A percentile compares a stretch with the other conserved stretches of the same genome.
Evolutionary conservation across 2,797 vertebrate genomes (phyloP).

Genomic region (Orientallactaga sibirica): DNA sequence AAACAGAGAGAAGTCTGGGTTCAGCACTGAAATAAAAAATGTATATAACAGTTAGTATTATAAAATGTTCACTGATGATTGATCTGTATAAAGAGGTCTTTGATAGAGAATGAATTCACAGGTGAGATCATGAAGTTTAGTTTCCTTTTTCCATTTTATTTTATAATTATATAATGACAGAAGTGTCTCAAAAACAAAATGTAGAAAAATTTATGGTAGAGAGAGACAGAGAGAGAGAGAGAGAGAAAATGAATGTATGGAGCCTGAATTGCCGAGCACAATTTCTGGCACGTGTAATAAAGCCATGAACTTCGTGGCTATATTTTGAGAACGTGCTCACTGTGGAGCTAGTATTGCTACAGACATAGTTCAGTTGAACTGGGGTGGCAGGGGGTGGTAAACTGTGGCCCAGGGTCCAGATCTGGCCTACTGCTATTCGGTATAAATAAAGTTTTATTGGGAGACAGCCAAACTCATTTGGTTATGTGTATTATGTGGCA

Average conservation of each 20-base stretch:
- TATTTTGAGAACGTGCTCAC: not conserved
- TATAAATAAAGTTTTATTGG: slow-evolving; percentile 44
- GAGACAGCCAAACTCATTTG: not conserved
- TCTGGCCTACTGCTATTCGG: not conserved
- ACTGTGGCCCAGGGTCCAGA: not conserved
- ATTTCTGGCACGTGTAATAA: not conserved
- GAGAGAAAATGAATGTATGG: not conserved
- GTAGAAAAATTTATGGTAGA: not conserved
- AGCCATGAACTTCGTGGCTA: not conserved
- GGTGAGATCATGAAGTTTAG: not conserved
- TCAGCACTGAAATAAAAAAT: not conserved
- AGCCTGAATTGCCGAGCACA: not conserved
- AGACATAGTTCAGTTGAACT: not conserved
- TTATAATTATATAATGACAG: slow-evolving; percentile 18
- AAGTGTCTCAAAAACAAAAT: slow-evolving; percentile 8
- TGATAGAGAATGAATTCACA: not conserved
- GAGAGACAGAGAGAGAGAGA: not conserved
- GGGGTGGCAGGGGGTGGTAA: too few species aligned
- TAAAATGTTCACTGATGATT: not conserved
- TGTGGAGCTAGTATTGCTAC: not conserved
- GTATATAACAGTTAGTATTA: not conserved
- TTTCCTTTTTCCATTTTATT: slow-evolving; percentile 3
- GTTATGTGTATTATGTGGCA: not conserved
- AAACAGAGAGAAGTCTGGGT: not conserved
- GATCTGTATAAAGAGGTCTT: not conserved